phyloP scores from a whole-genome alignment of 2,113 vertebrate species.

The Muscicapa adusta region DNA sequence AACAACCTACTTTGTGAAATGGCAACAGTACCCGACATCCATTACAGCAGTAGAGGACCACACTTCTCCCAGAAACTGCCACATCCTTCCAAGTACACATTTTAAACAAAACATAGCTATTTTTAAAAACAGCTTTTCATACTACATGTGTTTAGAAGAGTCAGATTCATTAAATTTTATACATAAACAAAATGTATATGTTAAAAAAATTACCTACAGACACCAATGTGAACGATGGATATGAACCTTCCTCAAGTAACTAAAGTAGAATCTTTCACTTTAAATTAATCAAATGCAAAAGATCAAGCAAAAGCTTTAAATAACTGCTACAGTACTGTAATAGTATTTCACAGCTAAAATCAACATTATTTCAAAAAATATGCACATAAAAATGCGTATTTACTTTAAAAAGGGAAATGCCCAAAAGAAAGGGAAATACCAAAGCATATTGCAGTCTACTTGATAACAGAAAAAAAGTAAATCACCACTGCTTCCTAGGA shows the following conservation, averaged over 20 bases:
- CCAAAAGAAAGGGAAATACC: slow-evolving; percentile 41
- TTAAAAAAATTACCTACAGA: neutral
- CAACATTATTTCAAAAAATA: neutral
- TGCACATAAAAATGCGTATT: neutral
- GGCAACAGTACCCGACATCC: neutral
- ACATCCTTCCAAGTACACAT: neutral
- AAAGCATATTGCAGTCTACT: slow-evolving; percentile 35
- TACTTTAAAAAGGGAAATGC: slow-evolving; percentile 35
- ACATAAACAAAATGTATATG: neutral
- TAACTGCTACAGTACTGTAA: neutral
- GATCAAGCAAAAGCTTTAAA: neutral
- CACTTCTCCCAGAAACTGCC: neutral
- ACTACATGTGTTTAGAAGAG: neutral
- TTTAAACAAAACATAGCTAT: neutral
- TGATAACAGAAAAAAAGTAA: slow-evolving; percentile 16
- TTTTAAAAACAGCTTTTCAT: neutral
- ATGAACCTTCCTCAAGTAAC: neutral
- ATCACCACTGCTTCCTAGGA: neutral
- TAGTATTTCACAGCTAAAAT: neutral
- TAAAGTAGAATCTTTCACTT: neutral
- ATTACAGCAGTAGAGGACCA: neutral
- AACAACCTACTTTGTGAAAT: neutral
- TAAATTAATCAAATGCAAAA: neutral
- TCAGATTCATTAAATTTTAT: neutral
- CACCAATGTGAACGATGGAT: neutral